A percentile compares a stretch with the other conserved stretches of the same genome.
Conservation (phyloP, 2,888 invertebrate genomes). For the Eurytoma californica region DNA sequence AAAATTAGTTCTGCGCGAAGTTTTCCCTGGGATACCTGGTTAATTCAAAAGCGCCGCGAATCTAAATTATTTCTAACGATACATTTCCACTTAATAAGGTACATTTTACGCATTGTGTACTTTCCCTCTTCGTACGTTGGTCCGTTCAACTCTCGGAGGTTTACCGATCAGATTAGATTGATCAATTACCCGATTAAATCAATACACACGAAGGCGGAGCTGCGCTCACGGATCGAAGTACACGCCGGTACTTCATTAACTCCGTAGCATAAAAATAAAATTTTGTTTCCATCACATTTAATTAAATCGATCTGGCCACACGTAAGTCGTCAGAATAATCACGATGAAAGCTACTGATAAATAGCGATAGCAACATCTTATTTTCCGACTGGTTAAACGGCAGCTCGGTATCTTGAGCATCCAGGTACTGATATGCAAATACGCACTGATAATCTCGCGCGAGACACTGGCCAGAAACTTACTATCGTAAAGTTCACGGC, state of each 20-base stretch:
- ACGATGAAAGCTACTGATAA: not conserved
- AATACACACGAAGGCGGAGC: too few species aligned
- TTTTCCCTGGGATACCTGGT: not conserved
- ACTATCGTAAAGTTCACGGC: too few species aligned
- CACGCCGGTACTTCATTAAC: too few species aligned
- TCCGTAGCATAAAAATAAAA: too few species aligned
- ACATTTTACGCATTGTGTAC: constrained; percentile 6
- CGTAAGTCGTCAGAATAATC: too few species aligned
- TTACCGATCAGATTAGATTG: constrained; percentile 7
- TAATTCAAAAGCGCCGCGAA: not conserved
- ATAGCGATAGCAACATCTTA: not conserved
- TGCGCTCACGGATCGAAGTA: too few species aligned
- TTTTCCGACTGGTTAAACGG: not conserved
- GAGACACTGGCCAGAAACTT: not conserved
- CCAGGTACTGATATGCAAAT: constrained; percentile 6
- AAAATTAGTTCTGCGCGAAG: too few species aligned
- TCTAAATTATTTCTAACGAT: constrained; percentile 10
- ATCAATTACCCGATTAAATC: constrained; percentile 25
- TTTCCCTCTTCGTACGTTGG: constrained; percentile 6
- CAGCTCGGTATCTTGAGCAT: not conserved
- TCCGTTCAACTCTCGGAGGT: constrained; percentile 1
- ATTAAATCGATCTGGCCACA: too few species aligned
- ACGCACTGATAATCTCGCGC: not conserved
- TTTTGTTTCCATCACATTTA: too few species aligned
- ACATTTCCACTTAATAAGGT: not conserved